Percentiles rank a stretch among this genome's conserved stretches.
These are phyloP conservation scores for Avahi laniger DNA, from an alignment of 2,797 vertebrate species.

Conservation along the genomic window DNA sequence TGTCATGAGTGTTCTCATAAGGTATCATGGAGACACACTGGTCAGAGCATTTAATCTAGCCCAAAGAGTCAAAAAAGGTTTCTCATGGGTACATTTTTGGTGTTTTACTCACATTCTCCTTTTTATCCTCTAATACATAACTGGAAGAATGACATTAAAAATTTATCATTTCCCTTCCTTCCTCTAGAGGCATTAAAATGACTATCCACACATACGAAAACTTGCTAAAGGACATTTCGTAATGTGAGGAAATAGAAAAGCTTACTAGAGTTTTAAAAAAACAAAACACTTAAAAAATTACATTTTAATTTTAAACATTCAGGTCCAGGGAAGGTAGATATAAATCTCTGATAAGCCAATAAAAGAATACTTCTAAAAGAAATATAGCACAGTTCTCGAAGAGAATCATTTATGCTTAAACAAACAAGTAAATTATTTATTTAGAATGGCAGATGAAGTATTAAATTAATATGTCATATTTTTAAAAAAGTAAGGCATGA, in stretches of 20 bases:
- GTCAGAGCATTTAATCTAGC: not conserved
- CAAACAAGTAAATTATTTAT: slow-evolving; percentile 14
- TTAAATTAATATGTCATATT: not conserved
- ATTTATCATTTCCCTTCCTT: not conserved
- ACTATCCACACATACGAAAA: not conserved
- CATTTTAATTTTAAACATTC: slow-evolving; percentile 30
- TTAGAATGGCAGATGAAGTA: not conserved
- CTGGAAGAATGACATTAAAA: slow-evolving; percentile 22
- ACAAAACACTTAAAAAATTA: slow-evolving; percentile 13
- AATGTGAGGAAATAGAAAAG: not conserved
- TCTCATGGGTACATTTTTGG: not conserved
- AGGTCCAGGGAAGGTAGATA: not conserved
- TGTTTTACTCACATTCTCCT: not conserved
- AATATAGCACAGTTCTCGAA: not conserved
- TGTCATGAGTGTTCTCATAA: not conserved
- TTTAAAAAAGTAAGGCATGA: not conserved
- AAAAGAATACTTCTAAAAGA: not conserved
- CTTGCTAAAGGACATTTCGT: not conserved
- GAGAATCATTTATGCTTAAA: not conserved
- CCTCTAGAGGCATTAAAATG: slow-evolving; percentile 24
- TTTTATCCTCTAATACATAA: slow-evolving; percentile 27
- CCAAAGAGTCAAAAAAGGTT: not conserved
- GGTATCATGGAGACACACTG: not conserved
- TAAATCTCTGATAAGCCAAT: not conserved
- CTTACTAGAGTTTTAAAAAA: not conserved